These are phyloP conservation scores for Dendrolimus houi DNA, from an alignment of 2,888 invertebrate genomes.

Conservation along the genomic window DNA sequence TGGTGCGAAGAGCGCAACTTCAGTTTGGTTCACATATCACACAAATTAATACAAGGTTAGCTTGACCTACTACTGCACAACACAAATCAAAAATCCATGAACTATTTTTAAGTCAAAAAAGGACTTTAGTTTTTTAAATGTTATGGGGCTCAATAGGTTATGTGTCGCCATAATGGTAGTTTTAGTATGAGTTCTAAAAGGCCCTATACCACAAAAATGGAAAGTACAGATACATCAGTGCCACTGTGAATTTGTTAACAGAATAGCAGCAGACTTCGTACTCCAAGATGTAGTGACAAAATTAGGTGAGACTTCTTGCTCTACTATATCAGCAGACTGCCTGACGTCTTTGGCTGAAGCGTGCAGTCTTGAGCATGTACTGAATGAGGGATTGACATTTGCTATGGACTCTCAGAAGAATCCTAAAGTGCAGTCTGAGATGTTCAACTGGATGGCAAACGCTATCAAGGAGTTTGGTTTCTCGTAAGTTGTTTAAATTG, in stretches of 20 bases:
- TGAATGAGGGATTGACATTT: constrained; percentile 82
- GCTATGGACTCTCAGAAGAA: constrained; percentile 91
- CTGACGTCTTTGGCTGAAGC: constrained; percentile 87
- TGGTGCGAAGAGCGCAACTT: too few species aligned
- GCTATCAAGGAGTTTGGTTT: constrained; percentile 93
- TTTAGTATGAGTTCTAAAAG: too few species aligned
- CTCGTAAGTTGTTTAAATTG: constrained; percentile 69
- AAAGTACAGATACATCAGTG: too few species aligned
- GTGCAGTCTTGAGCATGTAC: constrained; percentile 84
- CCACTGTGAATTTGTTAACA: constrained; percentile 20
- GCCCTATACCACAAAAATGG: too few species aligned
- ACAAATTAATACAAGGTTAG: too few species aligned
- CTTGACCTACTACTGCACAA: too few species aligned
- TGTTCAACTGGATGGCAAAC: constrained; percentile 85
- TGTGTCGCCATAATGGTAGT: too few species aligned
- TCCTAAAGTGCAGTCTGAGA: constrained; percentile 92
- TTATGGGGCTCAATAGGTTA: too few species aligned
- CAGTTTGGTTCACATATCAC: too few species aligned
- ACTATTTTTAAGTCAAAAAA: too few species aligned
- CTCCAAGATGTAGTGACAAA: constrained; percentile 89
- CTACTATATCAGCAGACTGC: constrained; percentile 80
- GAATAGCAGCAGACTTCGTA: constrained; percentile 84
- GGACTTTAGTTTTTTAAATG: too few species aligned
- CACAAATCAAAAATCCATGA: too few species aligned
- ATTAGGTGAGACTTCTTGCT: constrained; percentile 89